A percentile compares a stretch with the other conserved stretches of the same genome.
Conservation (phyloP, 2,113 vertebrate species). For the Toxotes chatareus region DNA sequence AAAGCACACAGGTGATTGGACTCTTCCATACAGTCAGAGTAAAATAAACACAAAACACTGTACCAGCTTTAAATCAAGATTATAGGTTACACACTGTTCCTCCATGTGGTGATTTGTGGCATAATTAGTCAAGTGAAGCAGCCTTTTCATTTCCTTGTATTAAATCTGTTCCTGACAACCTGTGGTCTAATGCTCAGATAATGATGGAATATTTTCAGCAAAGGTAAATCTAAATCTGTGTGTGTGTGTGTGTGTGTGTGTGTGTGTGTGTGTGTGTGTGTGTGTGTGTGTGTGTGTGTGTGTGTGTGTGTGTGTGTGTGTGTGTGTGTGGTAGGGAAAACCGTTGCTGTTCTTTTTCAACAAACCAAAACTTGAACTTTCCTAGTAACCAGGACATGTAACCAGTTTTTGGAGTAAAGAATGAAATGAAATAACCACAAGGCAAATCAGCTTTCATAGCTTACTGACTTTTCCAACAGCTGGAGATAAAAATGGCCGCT, state of each 20-base stretch:
- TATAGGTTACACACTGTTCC: constrained; percentile 42
- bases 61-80: constrained; percentile 29
- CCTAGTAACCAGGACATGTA: background rate
- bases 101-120: constrained; percentile 36
- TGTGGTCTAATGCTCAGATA: constrained; percentile 23
- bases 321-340: background rate
- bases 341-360: background rate
- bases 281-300: too few relatives aligned
- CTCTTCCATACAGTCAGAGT: constrained; percentile 2
- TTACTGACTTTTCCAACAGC: background rate
- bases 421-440: background rate
- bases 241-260: too few relatives aligned
- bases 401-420: background rate
- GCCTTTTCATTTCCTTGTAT: constrained; percentile 41
- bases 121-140: constrained; percentile 36
- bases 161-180: constrained; percentile 29
- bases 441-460: background rate
- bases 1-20: constrained; percentile 1
- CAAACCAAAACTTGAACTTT: background rate
- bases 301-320: too few relatives aligned
- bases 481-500: background rate
- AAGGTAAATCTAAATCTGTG: background rate
- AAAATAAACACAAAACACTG: constrained; percentile 2
- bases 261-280: too few relatives aligned
- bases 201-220: background rate